Percentiles rank a stretch among this genome's conserved stretches.
phyloP scores from a whole-genome alignment of 1,140 invertebrate species.

The Achatina immaculata region DNA sequence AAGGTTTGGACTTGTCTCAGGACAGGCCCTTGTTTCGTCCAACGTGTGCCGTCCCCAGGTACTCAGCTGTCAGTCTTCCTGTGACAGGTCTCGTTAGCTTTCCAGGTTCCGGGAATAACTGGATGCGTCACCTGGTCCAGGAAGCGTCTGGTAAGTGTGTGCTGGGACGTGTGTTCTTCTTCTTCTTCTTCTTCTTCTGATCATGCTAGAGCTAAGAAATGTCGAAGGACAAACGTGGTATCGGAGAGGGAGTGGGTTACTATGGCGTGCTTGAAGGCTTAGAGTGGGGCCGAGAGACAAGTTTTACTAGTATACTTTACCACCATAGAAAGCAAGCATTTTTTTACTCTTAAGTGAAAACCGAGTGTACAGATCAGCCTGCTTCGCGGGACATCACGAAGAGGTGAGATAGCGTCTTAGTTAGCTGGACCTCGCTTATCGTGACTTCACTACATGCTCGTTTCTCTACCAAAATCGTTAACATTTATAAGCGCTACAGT shows the following conservation, averaged over 20 bases:
- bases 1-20: constrained; percentile 16
- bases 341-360: not conserved
- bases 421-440: too few species aligned
- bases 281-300: not conserved
- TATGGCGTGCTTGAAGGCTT: not conserved
- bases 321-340: not conserved
- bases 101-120: constrained; percentile 61
- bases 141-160: constrained; percentile 54
- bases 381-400: too few species aligned
- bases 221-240: not conserved
- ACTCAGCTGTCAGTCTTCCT: constrained; percentile 35
- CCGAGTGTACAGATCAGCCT: too few species aligned
- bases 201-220: not conserved
- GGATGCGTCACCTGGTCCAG: constrained; percentile 58
- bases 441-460: too few species aligned
- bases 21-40: not conserved
- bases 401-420: too few species aligned
- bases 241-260: not conserved
- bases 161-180: not conserved
- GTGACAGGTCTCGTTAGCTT: constrained; percentile 56
- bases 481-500: too few species aligned
- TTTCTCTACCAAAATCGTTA: too few species aligned
- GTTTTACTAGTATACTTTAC: not conserved
- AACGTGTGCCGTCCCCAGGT: not conserved
- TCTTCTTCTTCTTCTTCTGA: not conserved